Evolutionary conservation across 2,797 vertebrate genomes (phyloP).

Genomic region (Anas capensis): DNA sequence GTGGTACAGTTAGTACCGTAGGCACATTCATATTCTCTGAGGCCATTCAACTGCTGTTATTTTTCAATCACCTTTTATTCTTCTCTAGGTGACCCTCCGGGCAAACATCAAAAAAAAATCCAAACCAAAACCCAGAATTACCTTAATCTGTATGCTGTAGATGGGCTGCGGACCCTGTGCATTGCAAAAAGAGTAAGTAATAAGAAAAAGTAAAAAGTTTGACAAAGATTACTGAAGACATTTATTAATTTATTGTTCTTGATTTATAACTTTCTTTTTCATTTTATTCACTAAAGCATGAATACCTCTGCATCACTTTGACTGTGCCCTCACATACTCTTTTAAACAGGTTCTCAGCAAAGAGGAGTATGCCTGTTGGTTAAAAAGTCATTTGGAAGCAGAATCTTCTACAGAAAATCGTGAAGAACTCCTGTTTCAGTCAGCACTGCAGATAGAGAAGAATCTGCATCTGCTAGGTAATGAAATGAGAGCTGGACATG

Average conservation of each 20-base stretch:
- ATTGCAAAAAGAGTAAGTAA: constrained; percentile 94
- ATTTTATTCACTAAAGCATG: constrained; percentile 15
- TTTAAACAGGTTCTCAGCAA: constrained; percentile 87
- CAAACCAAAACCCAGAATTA: constrained; percentile 92
- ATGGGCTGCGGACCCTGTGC: constrained; percentile 95
- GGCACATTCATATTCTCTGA: neutral
- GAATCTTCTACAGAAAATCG: constrained; percentile 92
- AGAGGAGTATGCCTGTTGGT: constrained; percentile 93
- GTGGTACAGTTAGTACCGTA: neutral
- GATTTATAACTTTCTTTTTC: constrained; percentile 6
- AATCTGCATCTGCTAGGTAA: constrained; percentile 95
- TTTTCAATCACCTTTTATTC: constrained; percentile 36
- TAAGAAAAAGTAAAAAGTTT: neutral
- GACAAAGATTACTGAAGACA: constrained; percentile 23
- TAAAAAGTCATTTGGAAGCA: constrained; percentile 91
- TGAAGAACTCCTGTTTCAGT: constrained; percentile 93
- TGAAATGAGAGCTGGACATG: neutral
- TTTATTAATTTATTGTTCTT: constrained; percentile 34
- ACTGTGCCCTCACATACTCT: constrained; percentile 34
- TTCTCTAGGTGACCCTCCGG: constrained; percentile 85
- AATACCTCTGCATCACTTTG: neutral
- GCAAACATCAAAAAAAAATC: constrained; percentile 91
- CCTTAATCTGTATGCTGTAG: constrained; percentile 92
- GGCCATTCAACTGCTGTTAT: constrained; percentile 6
- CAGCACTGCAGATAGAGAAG: constrained; percentile 91